Base-by-base conservation (phyloP, 2,113 vertebrate genomes). In the Salvator merianae region DNA sequence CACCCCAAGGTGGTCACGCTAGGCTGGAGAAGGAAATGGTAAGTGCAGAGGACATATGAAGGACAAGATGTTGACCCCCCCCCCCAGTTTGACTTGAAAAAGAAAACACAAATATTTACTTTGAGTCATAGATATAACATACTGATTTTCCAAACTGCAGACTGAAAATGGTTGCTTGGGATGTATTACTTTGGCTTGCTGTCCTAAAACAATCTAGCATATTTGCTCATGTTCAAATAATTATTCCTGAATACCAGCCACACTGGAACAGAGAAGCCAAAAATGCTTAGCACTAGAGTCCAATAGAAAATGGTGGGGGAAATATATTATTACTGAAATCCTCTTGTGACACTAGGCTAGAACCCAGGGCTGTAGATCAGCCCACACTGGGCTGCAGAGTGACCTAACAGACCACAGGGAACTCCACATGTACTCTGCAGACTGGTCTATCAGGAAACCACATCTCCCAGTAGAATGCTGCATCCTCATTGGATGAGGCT, bases 41-140 rank as follows among this genome's bases (percentile, higher is more conserved):
- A 59, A 84, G 88, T 22, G 32, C 20, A 77, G 62, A 50, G 72
- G 65, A 85, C 79, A 81, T 82, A 89, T 74, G 81, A 90, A 85
- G 79, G 77, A 83, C 30, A 38, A 76, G 53, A 73, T 88, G 79
- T 82, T 30, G 90, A 62, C 3, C 1, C 3, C 84, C 3, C 1
- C 3, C 84, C 53, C 26, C 3, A 0, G 53, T 70, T 74, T 84
- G 70, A 78, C 38, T 86, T 82, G 5, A 82, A 8, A 16, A 87
- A 83, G n/a, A 47, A 43, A 47, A 68, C 63, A 28, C 6, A 47
- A 77, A 30, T 8, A 10, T 80, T 32, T 50, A 14, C 63, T 34
- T 50, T 80, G 40, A 16, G 38, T 36, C 38, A 38, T 50, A 28
- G 76, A 50, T 36, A 22, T 20, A 32, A 32, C 16, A 13, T 1